Conservation (phyloP, 2,797 vertebrate genomes). For the Muscicapa striata region DNA sequence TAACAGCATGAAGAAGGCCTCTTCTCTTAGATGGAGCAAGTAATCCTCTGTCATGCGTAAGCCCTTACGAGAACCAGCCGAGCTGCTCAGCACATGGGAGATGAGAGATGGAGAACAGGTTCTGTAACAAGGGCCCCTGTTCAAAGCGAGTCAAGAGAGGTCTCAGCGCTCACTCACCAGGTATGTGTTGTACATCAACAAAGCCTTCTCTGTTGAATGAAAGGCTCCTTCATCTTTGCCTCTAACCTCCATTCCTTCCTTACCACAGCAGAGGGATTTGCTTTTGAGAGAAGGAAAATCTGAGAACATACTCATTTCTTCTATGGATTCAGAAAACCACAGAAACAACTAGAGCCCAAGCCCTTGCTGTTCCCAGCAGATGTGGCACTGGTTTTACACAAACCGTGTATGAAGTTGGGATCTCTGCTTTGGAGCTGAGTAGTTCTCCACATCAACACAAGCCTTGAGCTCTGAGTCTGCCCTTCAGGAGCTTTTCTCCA, state of each 20-base stretch:
- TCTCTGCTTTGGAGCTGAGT: background rate
- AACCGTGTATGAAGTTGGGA: background rate
- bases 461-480: background rate
- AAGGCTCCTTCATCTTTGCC: conserved; percentile 59
- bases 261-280: conserved; percentile 52
- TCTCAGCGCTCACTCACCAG: conserved; percentile 45
- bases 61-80: background rate
- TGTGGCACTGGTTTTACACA: background rate
- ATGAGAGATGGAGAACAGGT: conserved; percentile 55
- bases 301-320: conserved; percentile 46
- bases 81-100: background rate
- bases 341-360: background rate
- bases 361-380: background rate
- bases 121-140: conserved; percentile 51
- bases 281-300: conserved; percentile 48
- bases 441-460: background rate
- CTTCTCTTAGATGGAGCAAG: background rate
- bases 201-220: conserved; percentile 65
- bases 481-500: background rate
- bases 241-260: conserved; percentile 62
- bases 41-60: background rate
- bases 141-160: conserved; percentile 61
- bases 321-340: conserved; percentile 34
- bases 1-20: conserved; percentile 28
- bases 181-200: conserved; percentile 45